Conservation (phyloP, 2,797 vertebrate genomes). For the Chrysocyon brachyurus region DNA sequence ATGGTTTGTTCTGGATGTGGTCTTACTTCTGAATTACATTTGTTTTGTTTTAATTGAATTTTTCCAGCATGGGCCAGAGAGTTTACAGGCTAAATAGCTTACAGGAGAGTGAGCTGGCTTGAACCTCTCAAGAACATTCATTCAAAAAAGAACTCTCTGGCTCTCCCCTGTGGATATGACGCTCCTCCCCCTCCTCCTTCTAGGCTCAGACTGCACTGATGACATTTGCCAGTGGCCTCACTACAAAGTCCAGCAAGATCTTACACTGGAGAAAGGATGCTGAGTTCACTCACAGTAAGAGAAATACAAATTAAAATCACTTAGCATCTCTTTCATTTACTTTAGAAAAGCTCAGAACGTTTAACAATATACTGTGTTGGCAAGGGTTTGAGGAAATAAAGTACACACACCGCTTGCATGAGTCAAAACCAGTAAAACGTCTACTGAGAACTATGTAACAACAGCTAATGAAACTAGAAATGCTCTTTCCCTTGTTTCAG, state of each 20-base stretch:
- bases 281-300: neutral
- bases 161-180: neutral
- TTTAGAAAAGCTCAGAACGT: conserved; percentile 6
- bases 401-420: neutral
- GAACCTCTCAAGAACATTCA: conserved; percentile 26
- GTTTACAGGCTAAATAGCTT: conserved; percentile 62
- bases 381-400: conserved; percentile 17
- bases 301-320: conserved; percentile 30
- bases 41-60: conserved; percentile 72
- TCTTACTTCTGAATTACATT: conserved; percentile 78
- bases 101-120: neutral
- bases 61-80: conserved; percentile 62
- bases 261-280: neutral
- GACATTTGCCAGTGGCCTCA: conserved; percentile 35
- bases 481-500: neutral
- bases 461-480: conserved; percentile 30
- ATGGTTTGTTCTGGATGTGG: conserved; percentile 62
- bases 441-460: neutral
- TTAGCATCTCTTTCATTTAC: conserved; percentile 48
- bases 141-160: neutral
- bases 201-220: neutral
- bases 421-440: conserved; percentile 32
- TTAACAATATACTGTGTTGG: neutral
- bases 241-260: conserved; percentile 25
- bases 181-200: neutral